Evolutionary conservation across 1,140 invertebrate genomes (phyloP).

Genomic region (Papilio xuthus): DNA sequence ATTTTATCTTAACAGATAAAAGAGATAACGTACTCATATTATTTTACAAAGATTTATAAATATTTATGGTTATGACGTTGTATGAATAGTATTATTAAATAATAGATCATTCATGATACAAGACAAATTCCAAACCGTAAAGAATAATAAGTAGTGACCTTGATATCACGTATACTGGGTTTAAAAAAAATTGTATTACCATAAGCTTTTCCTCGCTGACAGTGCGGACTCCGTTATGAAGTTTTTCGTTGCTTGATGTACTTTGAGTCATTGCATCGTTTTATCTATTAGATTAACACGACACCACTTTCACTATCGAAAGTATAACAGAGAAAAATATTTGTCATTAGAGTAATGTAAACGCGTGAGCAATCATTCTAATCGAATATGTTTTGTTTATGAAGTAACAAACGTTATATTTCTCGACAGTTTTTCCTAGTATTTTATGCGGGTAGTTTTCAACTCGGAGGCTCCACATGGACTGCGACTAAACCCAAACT

Average conservation of each 20-base stretch:
- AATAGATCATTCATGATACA: neutral
- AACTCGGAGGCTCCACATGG: slow-evolving; percentile 56
- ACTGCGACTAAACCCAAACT: slow-evolving; percentile 70
- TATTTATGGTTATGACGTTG: neutral
- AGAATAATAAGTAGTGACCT: neutral
- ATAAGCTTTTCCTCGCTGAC: slow-evolving; percentile 76
- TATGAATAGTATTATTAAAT: slow-evolving; percentile 10
- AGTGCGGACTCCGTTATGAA: slow-evolving; percentile 59
- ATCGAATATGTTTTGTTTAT: slow-evolving; percentile 39
- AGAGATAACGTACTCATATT: neutral
- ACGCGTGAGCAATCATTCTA: slow-evolving; percentile 32
- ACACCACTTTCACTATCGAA: slow-evolving; percentile 18
- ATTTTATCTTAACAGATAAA: slow-evolving; percentile 12
- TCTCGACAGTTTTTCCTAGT: slow-evolving; percentile 21
- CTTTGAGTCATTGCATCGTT: slow-evolving; percentile 71
- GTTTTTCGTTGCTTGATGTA: slow-evolving; percentile 60
- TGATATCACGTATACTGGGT: neutral
- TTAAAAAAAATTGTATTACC: slow-evolving; percentile 50
- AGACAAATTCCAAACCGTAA: neutral
- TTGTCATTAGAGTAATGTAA: slow-evolving; percentile 23
- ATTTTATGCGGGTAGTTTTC: slow-evolving; percentile 49
- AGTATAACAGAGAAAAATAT: neutral
- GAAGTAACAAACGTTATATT: slow-evolving; percentile 32
- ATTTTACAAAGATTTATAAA: slow-evolving; percentile 3
- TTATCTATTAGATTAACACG: slow-evolving; percentile 37